Evolutionary conservation across 23 tunicate genomes (phyloP), one percentile per base, ranked within the genome.

Genomic region (Aplidium turbinatum): DNA sequence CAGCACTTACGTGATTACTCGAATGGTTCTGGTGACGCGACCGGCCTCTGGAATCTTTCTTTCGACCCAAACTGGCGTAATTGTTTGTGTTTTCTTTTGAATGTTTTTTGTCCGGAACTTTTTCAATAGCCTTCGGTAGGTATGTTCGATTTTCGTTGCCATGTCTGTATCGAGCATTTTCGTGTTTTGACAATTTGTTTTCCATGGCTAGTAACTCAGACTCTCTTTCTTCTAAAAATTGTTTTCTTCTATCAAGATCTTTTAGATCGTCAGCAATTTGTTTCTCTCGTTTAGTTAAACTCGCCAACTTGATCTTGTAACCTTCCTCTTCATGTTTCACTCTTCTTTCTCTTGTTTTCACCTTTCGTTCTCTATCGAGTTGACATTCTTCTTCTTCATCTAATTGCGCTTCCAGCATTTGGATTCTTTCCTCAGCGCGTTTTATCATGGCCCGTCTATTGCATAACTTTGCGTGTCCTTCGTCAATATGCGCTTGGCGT

Each of bases 391-490:
- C 97, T 33, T 90, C 97, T 0, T 71, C 89, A 47, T 90, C 97
- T 21, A 90, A 70, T 36, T 63, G 45, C n/a, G 78, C 28, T 71
- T 90, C 97, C 6, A 83, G 73, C 16, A 24, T 56, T 47, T 54
- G 63, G 19, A 79, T 73, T 30, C 82, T 81, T 19, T 90, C 89
- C 55, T 90, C 97, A 0, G 82, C 82, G 20, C 33, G 38, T 48
- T 78, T 83, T 23, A 90, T 50, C 40, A 78, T 33, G 18, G 97
- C 97, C 16, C 89, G 50, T 21, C 97, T 47, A 33, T 62, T 39
- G 47, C 97, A 90, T 56, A 90, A 57, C 83, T 90, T 90, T 4
- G 97, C 89, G 63, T 90, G 97, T 57, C 85, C 25, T 50, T 90
- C 97, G 28, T 90, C 89, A 35, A 90, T 90, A 40, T 65, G 78